Base-by-base conservation (phyloP, 1,140 invertebrate species). In the Lepidurus packardi region DNA sequence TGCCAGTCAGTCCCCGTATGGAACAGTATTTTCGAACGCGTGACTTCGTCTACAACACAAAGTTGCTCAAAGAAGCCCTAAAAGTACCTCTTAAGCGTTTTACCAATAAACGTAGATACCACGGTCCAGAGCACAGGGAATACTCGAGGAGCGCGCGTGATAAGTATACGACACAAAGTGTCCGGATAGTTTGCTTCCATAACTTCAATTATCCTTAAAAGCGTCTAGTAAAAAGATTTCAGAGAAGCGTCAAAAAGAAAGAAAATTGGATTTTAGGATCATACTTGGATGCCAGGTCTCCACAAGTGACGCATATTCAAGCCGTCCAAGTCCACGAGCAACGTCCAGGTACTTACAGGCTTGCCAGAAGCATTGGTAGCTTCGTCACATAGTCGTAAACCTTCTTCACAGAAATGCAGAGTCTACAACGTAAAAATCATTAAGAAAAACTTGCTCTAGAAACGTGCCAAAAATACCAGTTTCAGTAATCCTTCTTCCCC, bases 51-150 rank as follows among this genome's bases (percentile, higher is more conserved):
- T 94, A 83, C 5, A 87, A 87, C 82, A 80, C 80, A 80, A 73
- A 79, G 78, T 82, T 73, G 73, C 16, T 43, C 6, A 24, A 43
- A 75, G 16, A 75, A 43, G 43, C 74, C 16, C 25, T 7, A 5
- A 75, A 75, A 11, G 25, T 75, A 75, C 7, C 5, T n/a, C 34
- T 42, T 75, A 73, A n/a, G 42, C 42, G 8, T 81, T 85, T 87
- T 84, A 92, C 90, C 89, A 82, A 98, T 98, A 84, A 98, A 98
- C n/a, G 95, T 95, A 83, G 93, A 94, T 77, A 98, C 93, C 74
- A 98, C 89, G 0, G 96, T 98, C 96, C 96, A 98, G n/a, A 98
- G 87, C 79, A 98, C 95, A 1, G 96, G 96, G 84, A 98, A 98
- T 73, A 97, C 95, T 80, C 95, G 88, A 1, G 95, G 95, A 43